phyloP scores from a whole-genome alignment of 2,888 invertebrate species.

The Ernsta delagoae region DNA sequence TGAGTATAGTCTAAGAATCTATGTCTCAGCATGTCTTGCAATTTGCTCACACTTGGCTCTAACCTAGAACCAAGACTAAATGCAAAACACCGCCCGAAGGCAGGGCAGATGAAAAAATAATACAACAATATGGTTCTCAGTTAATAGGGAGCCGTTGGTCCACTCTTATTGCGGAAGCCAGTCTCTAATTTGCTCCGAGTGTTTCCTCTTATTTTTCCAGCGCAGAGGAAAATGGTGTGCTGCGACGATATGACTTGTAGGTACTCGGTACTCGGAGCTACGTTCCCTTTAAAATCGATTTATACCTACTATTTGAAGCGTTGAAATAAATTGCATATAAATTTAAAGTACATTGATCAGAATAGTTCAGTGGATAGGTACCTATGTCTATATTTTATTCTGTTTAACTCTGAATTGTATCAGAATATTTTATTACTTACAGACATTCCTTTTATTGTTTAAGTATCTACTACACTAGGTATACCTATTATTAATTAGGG shows the following conservation, averaged over 20 bases:
- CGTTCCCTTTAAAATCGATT: too few relatives aligned
- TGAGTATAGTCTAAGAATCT: background rate
- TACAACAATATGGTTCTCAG: constrained; percentile 71
- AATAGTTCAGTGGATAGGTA: too few relatives aligned
- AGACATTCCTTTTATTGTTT: too few relatives aligned
- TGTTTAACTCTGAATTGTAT: too few relatives aligned
- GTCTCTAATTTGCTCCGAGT: constrained; percentile 75
- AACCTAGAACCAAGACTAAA: constrained; percentile 40
- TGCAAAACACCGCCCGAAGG: constrained; percentile 55
- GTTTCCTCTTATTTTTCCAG: constrained; percentile 67
- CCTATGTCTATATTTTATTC: too few relatives aligned
- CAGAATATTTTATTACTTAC: too few relatives aligned
- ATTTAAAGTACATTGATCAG: too few relatives aligned
- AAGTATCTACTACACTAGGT: too few relatives aligned
- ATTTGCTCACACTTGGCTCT: constrained; percentile 21
- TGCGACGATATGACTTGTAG: background rate
- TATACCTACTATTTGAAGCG: too few relatives aligned
- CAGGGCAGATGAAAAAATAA: constrained; percentile 60
- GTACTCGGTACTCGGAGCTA: too few relatives aligned
- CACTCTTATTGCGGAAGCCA: constrained; percentile 70
- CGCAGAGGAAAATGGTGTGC: constrained; percentile 49
- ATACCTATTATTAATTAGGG: too few relatives aligned
- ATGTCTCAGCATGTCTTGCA: constrained; percentile 8
- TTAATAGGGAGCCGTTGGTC: constrained; percentile 68
- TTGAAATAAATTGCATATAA: too few relatives aligned